Conservation (phyloP, 2,888 invertebrate species). For the Agonopterix alstromeriana region DNA sequence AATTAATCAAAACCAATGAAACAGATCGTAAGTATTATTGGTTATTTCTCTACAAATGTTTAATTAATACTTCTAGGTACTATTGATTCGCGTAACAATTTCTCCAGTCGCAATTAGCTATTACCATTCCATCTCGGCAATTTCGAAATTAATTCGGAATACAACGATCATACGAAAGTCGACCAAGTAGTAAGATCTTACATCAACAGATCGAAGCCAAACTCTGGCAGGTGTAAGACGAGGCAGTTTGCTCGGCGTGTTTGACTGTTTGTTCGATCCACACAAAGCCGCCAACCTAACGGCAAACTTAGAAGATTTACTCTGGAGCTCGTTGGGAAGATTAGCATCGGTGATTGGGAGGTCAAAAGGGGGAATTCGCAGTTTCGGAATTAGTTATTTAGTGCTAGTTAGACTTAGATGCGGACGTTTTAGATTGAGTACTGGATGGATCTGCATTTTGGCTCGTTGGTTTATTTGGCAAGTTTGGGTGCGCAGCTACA, state of each 20-base stretch:
- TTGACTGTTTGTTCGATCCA: slow-evolving; percentile 45
- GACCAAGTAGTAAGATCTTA: slow-evolving; percentile 7
- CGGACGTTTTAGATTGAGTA: neutral
- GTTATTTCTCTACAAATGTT: too few species aligned
- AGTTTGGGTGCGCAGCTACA: too few species aligned
- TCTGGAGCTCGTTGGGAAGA: slow-evolving; percentile 37
- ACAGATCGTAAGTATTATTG: too few species aligned
- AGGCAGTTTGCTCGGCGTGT: slow-evolving; percentile 36
- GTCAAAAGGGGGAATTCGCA: slow-evolving; percentile 24
- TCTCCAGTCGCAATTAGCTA: too few species aligned
- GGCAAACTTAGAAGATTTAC: slow-evolving; percentile 39
- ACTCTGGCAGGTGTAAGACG: slow-evolving; percentile 47
- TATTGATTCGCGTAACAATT: too few species aligned
- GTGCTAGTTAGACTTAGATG: slow-evolving; percentile 8
- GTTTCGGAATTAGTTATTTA: slow-evolving; percentile 21
- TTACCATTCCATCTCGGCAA: too few species aligned
- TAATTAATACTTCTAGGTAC: too few species aligned
- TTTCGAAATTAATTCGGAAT: too few species aligned
- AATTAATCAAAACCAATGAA: too few species aligned
- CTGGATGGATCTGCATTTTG: too few species aligned
- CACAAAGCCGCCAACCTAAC: slow-evolving; percentile 36
- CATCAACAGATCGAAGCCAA: slow-evolving; percentile 32
- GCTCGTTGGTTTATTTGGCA: too few species aligned
- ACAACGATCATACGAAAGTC: too few species aligned
- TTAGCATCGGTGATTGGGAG: slow-evolving; percentile 51